Percentiles rank a stretch among this genome's conserved stretches.
phyloP scores from a whole-genome alignment of 2,888 invertebrate species.

The Xanthostigma xanthostigma region DNA sequence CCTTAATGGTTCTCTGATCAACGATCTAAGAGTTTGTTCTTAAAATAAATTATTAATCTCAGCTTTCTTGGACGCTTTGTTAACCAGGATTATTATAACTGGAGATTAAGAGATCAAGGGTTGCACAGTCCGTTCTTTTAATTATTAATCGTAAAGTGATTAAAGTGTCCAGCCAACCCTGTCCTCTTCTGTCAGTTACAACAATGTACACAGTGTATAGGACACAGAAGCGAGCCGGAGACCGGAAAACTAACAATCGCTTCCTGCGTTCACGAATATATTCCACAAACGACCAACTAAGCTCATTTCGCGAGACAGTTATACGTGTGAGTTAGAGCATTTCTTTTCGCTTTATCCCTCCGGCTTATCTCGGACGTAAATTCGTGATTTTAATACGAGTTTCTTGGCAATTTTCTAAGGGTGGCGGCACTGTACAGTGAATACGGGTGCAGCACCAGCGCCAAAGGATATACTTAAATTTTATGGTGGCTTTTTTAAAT shows the following conservation, averaged over 20 bases:
- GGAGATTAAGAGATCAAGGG: no score
- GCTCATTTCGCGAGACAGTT: slow-evolving; percentile 28
- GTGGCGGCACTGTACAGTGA: slow-evolving; percentile 14
- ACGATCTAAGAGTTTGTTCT: no score
- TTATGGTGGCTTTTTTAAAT: slow-evolving; percentile 28
- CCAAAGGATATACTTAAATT: slow-evolving; percentile 26
- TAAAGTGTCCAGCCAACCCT: not conserved
- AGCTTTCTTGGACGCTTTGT: no score
- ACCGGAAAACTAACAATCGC: not conserved
- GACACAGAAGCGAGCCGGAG: no score
- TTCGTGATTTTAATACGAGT: slow-evolving; percentile 42
- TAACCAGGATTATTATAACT: no score
- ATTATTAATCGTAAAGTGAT: no score
- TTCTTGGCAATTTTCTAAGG: slow-evolving; percentile 30
- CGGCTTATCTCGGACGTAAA: slow-evolving; percentile 39
- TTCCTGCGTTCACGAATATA: slow-evolving; percentile 21
- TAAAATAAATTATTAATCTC: no score
- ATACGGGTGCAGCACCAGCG: slow-evolving; percentile 14
- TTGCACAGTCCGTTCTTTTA: no score
- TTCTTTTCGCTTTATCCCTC: slow-evolving; percentile 29
- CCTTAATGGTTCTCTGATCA: no score
- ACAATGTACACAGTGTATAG: no score
- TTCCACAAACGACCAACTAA: slow-evolving; percentile 25
- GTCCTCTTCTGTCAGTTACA: not conserved
- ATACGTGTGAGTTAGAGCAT: slow-evolving; percentile 29